Conservation (phyloP, 2,888 invertebrate genomes). For the Drosophila testacea region DNA sequence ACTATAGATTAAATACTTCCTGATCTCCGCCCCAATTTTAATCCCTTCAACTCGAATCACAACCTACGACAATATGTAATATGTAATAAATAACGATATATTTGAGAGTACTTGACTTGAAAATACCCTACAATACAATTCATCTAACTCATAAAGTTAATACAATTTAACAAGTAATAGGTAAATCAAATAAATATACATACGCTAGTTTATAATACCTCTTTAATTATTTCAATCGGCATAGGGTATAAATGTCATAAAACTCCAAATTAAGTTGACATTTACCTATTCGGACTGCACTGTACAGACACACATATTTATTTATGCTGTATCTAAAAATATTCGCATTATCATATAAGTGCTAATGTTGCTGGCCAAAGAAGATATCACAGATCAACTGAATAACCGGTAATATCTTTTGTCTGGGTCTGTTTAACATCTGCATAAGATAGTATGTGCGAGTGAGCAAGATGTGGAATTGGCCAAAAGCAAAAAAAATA, state of each 20-base stretch:
- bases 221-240: neutral
- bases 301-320: neutral
- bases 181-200: neutral
- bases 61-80: slow-evolving; percentile 7
- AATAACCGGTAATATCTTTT: slow-evolving; percentile 20
- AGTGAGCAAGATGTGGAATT: neutral
- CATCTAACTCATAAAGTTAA: too few species aligned
- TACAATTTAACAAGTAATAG: too few species aligned
- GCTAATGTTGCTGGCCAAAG: slow-evolving; percentile 14
- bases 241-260: slow-evolving; percentile 3
- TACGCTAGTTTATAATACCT: neutral
- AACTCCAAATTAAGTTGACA: slow-evolving; percentile 11
- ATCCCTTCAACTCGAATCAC: neutral
- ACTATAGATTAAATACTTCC: slow-evolving; percentile 7
- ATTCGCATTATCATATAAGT: slow-evolving; percentile 19
- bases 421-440: neutral
- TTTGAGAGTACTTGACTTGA: neutral
- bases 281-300: slow-evolving; percentile 1
- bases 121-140: too few species aligned
- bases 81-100: neutral
- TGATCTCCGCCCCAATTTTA: slow-evolving; percentile 13
- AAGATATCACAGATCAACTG: slow-evolving; percentile 1
- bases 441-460: neutral
- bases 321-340: neutral
- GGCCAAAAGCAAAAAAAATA: slow-evolving; percentile 4